Base-by-base conservation (phyloP, 2,113 vertebrate species). In the Thamnaconus septentrionalis region DNA sequence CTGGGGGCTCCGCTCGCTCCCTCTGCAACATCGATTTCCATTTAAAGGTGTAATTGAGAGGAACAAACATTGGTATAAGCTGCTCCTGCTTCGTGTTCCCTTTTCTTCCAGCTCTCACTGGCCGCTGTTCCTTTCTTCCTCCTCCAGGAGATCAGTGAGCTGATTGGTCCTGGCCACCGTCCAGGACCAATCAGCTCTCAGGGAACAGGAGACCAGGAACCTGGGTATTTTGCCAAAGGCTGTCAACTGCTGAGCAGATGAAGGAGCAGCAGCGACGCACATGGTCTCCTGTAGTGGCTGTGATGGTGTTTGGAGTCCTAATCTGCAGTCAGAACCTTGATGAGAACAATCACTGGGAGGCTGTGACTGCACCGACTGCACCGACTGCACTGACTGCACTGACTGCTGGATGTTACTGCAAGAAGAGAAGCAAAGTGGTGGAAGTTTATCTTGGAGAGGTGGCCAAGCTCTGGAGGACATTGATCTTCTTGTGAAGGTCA, bases 21-120 rank as follows among this genome's bases (percentile, higher is more conserved):
- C 90, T 77, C 78, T 87, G 82, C 79, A 81, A 80, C 91, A 91
- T 92, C 92, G 93, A 93, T 93, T 91, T 88, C 91, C 84, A 93
- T 92, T 92, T 89, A 88, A 89, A 89, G 80, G 83, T 91, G 81
- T 88, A 91, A 92, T 89, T 91, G 91, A 92, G 91, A 94, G 90
- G 87, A 88, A 92, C 84, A 93, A 93, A 90, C 91, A 91, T 90
- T 91, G 85, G 88, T 93, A 80, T 91, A 85, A 79, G 56, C 85
- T 66, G 75, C 76, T 75, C 65, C 66, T 62, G 53, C 59, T 73
- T 82, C 80, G 3, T 74, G 71, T 77, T 72, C 56, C 64, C 73
- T 78, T 50, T 75, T 78, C 67, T 76, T 57, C 66, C 64, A 75
- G 71, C 65, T 53, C 12, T 56, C 56, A 74, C 74, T 66, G 71